Evolutionary conservation across 2,113 vertebrate genomes (phyloP).

Genomic region (Atractosteus spatula): DNA sequence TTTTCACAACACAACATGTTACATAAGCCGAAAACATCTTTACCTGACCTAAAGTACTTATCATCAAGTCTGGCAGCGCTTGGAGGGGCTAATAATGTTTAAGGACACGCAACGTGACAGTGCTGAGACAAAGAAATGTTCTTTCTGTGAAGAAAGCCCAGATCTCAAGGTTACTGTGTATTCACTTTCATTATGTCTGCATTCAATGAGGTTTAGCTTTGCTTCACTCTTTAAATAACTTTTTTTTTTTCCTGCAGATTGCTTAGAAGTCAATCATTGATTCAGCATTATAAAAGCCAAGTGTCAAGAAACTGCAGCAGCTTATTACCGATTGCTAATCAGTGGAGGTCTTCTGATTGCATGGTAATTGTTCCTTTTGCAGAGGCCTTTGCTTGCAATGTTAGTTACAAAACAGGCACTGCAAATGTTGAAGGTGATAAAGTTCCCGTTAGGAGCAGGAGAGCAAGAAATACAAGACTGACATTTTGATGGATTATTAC

Average conservation of each 20-base stretch:
- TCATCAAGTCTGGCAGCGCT: no score
- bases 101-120: not conserved
- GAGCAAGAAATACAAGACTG: constrained; percentile 1
- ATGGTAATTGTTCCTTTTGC: constrained; percentile 3
- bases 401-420: not conserved
- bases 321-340: constrained; percentile 15
- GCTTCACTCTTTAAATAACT: not conserved
- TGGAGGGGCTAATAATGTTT: no score
- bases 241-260: not conserved
- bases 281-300: constrained; percentile 2
- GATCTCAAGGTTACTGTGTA: constrained; percentile 1
- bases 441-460: not conserved
- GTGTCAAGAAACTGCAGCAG: not conserved
- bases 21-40: no score
- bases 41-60: no score
- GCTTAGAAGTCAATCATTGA: not conserved
- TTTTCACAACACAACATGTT: no score
- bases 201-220: not conserved
- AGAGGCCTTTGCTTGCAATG: not conserved
- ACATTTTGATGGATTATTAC: not conserved
- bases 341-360: not conserved
- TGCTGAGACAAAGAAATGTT: constrained; percentile 7
- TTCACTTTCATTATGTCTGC: not conserved
- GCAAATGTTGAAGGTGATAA: constrained; percentile 7
- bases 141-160: not conserved